Percentiles rank a stretch among this genome's conserved stretches.
Evolutionary conservation across 2,113 vertebrate genomes (phyloP).

Genomic region (Calyptomena viridis): DNA sequence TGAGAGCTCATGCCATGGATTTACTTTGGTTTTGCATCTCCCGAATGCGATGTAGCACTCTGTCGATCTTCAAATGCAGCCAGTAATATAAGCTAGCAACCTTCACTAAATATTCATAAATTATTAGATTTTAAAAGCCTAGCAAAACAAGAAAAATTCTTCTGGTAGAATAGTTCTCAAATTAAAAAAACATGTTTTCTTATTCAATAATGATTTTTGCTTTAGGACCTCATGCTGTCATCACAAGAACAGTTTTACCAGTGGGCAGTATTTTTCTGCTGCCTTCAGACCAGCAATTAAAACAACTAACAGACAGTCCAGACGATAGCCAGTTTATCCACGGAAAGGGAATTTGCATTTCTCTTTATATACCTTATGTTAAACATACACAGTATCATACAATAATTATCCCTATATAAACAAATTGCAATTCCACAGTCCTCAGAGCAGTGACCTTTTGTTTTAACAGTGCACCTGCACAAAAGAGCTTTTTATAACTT

Average conservation of each 20-base stretch:
- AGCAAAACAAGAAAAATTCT: neutral
- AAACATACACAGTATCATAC: neutral
- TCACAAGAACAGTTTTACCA: neutral
- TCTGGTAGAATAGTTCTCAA: neutral
- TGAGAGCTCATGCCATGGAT: neutral
- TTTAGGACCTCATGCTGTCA: neutral
- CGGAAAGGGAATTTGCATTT: neutral
- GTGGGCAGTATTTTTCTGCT: constrained; percentile 11
- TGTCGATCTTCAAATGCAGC: neutral
- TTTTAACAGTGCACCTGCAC: neutral
- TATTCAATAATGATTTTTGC: neutral
- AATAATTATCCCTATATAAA: neutral
- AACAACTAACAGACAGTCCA: constrained; percentile 6
- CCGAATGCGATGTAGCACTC: neutral
- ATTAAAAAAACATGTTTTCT: neutral
- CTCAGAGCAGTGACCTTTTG: neutral
- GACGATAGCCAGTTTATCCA: neutral
- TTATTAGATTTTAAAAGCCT: neutral
- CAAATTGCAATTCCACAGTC: neutral
- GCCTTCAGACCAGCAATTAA: constrained; percentile 10
- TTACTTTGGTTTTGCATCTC: neutral
- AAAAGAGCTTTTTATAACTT: neutral
- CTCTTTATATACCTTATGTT: neutral
- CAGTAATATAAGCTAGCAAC: neutral
- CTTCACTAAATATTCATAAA: neutral